These are phyloP conservation scores for Blomia tropicalis DNA, from an alignment of 2,888 invertebrate species.

Conservation along the genomic window DNA sequence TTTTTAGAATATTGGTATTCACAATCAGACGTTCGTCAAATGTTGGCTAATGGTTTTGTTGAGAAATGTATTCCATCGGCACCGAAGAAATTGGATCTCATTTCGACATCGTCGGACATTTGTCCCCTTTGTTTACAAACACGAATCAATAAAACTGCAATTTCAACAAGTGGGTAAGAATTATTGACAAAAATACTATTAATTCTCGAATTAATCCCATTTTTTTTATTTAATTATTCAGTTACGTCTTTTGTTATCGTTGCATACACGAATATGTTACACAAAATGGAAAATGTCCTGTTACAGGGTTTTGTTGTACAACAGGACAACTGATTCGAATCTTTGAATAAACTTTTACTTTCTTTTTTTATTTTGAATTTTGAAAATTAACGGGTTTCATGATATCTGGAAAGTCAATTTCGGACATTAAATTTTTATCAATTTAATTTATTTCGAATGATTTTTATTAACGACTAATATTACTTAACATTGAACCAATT, in stretches of 20 bases:
- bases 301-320: background rate
- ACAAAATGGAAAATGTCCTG: background rate
- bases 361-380: background rate
- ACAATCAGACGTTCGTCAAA: background rate
- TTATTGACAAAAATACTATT: no score
- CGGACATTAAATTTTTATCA: background rate
- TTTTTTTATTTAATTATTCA: background rate
- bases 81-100: background rate
- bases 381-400: no score
- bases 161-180: conserved; percentile 3
- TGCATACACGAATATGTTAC: background rate
- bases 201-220: background rate
- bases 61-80: background rate
- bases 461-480: background rate
- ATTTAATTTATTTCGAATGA: background rate
- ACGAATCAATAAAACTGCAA: background rate
- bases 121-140: conserved; percentile 7
- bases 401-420: no score
- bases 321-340: background rate
- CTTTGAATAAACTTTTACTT: background rate
- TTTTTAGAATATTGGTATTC: conserved; percentile 14
- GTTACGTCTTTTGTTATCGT: conserved; percentile 2
- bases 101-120: background rate
- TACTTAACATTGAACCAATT: no score
- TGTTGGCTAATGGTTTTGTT: background rate